Base-by-base conservation (phyloP, 1,140 invertebrate species). In the Sitophilus oryzae region DNA sequence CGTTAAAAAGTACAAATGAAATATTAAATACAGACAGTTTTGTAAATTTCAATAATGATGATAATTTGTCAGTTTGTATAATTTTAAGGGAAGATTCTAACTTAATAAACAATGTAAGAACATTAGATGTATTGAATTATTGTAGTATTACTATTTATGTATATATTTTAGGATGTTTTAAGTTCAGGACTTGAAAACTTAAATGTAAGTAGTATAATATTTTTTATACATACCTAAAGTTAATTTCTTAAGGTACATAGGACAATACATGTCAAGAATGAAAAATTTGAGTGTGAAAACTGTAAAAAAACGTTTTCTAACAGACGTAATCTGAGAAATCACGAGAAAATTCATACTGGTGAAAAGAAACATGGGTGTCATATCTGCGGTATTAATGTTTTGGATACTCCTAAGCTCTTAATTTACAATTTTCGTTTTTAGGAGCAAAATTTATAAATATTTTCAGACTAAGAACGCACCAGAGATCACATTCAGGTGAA, bases 281-380 rank as follows among this genome's bases (percentile, higher is more conserved):
- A 80, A 62, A 83, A 82, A 0, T 82, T 82, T 55, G 76, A 79
- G 61, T 85, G 71, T 52, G 58, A 49, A 20, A 56, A 64, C 36
- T 73, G 71, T 57, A 67, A 67, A 5, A 70, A 69, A 52, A 43
- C 65, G 6, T 71, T 73, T 52, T 58, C 64, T 16, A 66, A 69
- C 57, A 59, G 64, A 1, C 63, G 66, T 21, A 62, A 71, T 10
- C 63, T 81, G 50, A 72, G 73, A 22, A 67, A 77, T 2, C 80
- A 82, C 61, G 76, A 78, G 66, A 77, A 74, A 58, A 73, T 67
- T 21, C 80, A 82, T 65, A 82, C 80, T 0, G 84, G 87, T 0
- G 83, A 86, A 55, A 82, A 83, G 50, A 87, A 84, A 1, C 85
- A 86, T 62, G 77, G 81, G 30, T 78, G 77, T 60, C 76, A 78